These are phyloP conservation scores for Clinocottus analis DNA, from an alignment of 2,113 vertebrate genomes.

Conservation along the genomic window DNA sequence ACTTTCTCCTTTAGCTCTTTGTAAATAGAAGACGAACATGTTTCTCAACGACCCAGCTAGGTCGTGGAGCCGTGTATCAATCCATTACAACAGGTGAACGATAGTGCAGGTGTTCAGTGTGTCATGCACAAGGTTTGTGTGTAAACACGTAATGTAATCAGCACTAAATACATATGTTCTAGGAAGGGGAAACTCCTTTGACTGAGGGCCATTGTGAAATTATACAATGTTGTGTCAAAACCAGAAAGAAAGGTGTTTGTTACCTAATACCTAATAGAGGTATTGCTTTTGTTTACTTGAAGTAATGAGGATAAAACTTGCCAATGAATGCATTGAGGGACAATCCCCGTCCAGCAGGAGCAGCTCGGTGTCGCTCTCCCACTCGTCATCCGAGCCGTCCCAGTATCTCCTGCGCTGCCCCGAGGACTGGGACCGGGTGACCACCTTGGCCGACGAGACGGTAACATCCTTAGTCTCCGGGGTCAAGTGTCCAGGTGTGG, in stretches of 20 bases:
- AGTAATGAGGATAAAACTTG: constrained; percentile 61
- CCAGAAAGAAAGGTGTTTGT: too few species aligned
- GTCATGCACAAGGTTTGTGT: background rate
- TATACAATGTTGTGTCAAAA: too few species aligned
- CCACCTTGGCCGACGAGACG: constrained; percentile 50
- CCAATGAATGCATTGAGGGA: constrained; percentile 60
- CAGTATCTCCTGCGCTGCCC: constrained; percentile 72
- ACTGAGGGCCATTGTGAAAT: background rate
- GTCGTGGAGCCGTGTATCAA: background rate
- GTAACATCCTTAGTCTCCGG: constrained; percentile 30
- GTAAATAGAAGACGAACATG: too few species aligned
- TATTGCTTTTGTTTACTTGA: background rate
- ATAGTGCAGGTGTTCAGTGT: background rate
- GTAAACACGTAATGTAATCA: background rate
- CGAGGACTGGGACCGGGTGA: constrained; percentile 71
- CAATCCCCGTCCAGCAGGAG: constrained; percentile 63
- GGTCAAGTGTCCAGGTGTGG: constrained; percentile 3
- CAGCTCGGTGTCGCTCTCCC: constrained; percentile 72
- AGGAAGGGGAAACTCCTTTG: background rate
- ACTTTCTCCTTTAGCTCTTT: background rate
- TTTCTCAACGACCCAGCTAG: background rate
- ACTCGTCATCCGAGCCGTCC: constrained; percentile 77
- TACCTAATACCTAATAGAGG: background rate
- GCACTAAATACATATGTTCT: background rate
- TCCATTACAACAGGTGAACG: constrained; percentile 1